These are phyloP conservation scores for Aphodius granarius DNA, from an alignment of 2,888 invertebrate species.

Conservation along the genomic window DNA sequence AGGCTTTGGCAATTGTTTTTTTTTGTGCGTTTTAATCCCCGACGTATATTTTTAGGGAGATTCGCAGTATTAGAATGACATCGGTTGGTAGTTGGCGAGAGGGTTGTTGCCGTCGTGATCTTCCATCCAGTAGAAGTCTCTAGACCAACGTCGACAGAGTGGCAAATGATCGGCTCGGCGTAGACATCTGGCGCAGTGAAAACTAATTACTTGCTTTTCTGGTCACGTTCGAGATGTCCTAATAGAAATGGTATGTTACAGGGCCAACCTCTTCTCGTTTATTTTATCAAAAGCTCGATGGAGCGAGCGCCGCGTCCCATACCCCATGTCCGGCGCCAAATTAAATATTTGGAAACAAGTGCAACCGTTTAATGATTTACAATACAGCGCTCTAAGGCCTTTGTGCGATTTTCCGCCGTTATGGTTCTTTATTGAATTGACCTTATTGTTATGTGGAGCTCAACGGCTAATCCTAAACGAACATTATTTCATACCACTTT, in stretches of 20 bases:
- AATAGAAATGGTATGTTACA: slow-evolving; percentile 47
- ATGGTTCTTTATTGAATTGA: neutral
- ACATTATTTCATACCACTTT: neutral
- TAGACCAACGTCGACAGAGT: slow-evolving; percentile 30
- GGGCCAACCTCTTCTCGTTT: slow-evolving; percentile 38
- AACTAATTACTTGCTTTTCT: slow-evolving; percentile 52
- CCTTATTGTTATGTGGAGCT: neutral
- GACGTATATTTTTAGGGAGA: neutral
- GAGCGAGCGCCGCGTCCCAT: neutral
- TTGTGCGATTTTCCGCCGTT: neutral
- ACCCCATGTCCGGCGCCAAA: slow-evolving; percentile 21
- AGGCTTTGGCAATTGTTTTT: neutral
- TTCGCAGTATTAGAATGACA: slow-evolving; percentile 17
- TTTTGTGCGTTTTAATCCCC: neutral
- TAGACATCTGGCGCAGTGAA: slow-evolving; percentile 47
- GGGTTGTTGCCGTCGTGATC: neutral
- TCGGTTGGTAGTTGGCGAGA: slow-evolving; percentile 1
- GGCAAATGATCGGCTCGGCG: slow-evolving; percentile 37
- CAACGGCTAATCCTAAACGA: neutral
- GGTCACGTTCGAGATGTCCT: slow-evolving; percentile 49
- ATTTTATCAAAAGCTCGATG: slow-evolving; percentile 44
- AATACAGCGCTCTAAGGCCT: neutral
- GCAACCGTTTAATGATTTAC: slow-evolving; percentile 22
- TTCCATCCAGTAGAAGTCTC: slow-evolving; percentile 30
- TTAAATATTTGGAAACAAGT: slow-evolving; percentile 23